Conservation (phyloP, 2,797 vertebrate genomes). For the Anableps anableps region DNA sequence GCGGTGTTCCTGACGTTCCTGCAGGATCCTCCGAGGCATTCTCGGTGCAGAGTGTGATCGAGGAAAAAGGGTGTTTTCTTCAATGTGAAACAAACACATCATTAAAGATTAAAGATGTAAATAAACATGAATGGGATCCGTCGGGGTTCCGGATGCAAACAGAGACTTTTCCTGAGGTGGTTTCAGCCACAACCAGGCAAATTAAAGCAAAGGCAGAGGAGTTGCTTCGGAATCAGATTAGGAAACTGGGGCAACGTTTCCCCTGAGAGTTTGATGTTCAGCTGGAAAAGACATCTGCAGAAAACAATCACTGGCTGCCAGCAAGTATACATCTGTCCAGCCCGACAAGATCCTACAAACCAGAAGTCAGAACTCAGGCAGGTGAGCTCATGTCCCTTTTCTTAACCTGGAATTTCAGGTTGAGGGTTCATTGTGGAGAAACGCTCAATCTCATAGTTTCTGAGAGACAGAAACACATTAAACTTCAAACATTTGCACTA, state of each 20-base stretch:
- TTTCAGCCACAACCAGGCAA: conserved; percentile 77
- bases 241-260: conserved; percentile 46
- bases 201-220: conserved; percentile 77
- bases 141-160: conserved; percentile 6
- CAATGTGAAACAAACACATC: conserved; percentile 1
- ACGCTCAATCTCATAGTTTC: not conserved
- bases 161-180: conserved; percentile 61
- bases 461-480: not conserved
- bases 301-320: conserved; percentile 14
- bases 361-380: not conserved
- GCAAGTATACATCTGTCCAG: not conserved
- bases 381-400: not conserved
- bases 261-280: conserved; percentile 38
- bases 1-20: not conserved
- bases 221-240: conserved; percentile 53
- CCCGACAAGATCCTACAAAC: not conserved
- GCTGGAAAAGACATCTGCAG: conserved; percentile 18
- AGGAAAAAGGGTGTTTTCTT: not conserved
- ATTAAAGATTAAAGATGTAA: conserved; percentile 13
- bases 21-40: conserved; percentile 4
- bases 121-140: conserved; percentile 25
- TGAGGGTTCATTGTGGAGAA: not conserved
- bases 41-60: not conserved
- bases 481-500: not conserved
- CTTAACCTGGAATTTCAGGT: not conserved